Base-by-base conservation (phyloP, 1,140 invertebrate species). In the Holotrichia oblita region DNA sequence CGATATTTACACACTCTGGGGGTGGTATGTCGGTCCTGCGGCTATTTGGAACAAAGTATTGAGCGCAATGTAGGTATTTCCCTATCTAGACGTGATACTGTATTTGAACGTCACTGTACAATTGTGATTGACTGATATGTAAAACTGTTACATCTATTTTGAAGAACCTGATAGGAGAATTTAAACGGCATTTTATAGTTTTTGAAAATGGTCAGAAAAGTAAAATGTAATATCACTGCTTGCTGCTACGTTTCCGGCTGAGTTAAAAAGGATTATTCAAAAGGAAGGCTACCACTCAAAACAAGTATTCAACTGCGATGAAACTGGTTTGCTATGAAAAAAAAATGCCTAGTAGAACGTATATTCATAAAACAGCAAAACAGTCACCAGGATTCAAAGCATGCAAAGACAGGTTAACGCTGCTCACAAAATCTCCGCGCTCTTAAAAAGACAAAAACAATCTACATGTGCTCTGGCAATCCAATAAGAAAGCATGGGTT, bases 391-490 rank as follows among this genome's bases (percentile, higher is more conserved):
- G 44, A 48, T 48, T 14, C 44, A 48, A 48, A 48, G 44, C 7
- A 48, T 48, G 7, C 44, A 48, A 48, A 48, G 44, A 48, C 44
- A 48, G 44, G 44, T 48, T 48, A 48, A 48, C 7, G 44, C 40
- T 74, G 20, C 42, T 76, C 75, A 20, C 7, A 48, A 44, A 76
- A 20, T 34, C 42, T 40, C 83, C 78, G 81, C 34, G 80, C 76
- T 12, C 42, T 81, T 12, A 82, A 81, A 75, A 81, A 80, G 41
- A 59, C 24, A 74, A 44, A 22, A 24, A 87, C 87, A 73, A 86
- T 85, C 82, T 88, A 20, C 85, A 86, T 22, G 85, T 88, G 14
- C 81, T 84, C 81, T 88, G 84, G 84, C 84, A 80, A 79, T 82
- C 84, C 6, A 87, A 87, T 82, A 79, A 48, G 77, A 81, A 83